These are phyloP conservation scores for Leistus spinibarbis DNA, from an alignment of 2,888 invertebrate genomes.

Conservation along the genomic window DNA sequence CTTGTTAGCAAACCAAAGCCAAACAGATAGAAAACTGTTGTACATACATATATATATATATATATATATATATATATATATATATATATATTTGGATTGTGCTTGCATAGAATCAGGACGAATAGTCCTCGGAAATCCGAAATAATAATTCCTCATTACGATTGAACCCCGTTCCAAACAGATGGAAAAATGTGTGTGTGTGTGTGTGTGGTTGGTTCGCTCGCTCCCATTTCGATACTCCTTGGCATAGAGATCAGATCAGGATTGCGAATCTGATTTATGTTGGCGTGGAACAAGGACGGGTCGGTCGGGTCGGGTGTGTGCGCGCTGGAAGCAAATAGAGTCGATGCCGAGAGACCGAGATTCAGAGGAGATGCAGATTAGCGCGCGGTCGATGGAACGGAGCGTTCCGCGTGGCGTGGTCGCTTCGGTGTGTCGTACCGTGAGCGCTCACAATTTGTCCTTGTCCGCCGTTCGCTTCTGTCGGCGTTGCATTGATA, in stretches of 20 bases:
- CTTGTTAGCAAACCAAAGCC: too few species aligned
- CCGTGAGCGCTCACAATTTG: constrained; percentile 15
- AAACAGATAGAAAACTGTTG: not conserved
- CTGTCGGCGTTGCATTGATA: constrained; percentile 16
- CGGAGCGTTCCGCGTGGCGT: not conserved
- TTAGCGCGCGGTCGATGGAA: constrained; percentile 8
- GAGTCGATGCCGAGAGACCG: not conserved
- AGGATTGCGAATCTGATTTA: constrained; percentile 30
- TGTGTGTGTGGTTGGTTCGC: not conserved
- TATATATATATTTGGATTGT: not conserved
- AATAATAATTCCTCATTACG: too few species aligned
- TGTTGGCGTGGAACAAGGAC: constrained; percentile 6
- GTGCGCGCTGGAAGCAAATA: not conserved
- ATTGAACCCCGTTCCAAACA: too few species aligned
- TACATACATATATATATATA: not conserved
- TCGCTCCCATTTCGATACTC: constrained; percentile 27
- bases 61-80: not conserved
- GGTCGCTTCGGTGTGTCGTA: not conserved
- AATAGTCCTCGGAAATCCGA: too few species aligned
- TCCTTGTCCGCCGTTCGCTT: constrained; percentile 3
- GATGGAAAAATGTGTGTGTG: not conserved
- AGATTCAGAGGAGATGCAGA: constrained; percentile 16
- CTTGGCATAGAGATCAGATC: constrained; percentile 14
- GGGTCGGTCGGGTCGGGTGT: not conserved
- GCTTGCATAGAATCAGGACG: too few species aligned